phyloP scores from a whole-genome alignment of 2,113 vertebrate species.

The Tichodroma muraria region DNA sequence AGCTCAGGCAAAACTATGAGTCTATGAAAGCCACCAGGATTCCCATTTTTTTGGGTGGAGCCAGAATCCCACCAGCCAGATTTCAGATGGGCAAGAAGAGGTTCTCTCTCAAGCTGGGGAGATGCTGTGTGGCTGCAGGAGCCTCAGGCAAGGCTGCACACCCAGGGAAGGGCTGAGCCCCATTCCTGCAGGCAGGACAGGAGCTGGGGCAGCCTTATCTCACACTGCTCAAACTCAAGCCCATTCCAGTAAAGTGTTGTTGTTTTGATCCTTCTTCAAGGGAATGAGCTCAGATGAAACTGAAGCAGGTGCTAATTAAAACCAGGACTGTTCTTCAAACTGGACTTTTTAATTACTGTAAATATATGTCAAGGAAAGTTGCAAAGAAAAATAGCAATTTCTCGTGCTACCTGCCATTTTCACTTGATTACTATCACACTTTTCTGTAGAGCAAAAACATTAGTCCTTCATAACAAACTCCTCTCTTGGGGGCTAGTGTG shows the following conservation, averaged over 20 bases:
- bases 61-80: not conserved
- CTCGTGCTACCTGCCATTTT: conserved; percentile 59
- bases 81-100: not conserved
- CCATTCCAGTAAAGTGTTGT: not conserved
- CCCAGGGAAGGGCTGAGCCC: not conserved
- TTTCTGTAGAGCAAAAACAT: conserved; percentile 52
- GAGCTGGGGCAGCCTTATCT: not conserved
- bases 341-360: conserved; percentile 52
- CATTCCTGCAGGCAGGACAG: not conserved
- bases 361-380: conserved; percentile 51
- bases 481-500: conserved; percentile 39
- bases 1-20: not conserved
- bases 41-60: not conserved
- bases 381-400: conserved; percentile 51
- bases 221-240: not conserved
- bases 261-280: conserved; percentile 17
- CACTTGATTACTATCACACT: conserved; percentile 60
- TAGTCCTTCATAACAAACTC: conserved; percentile 57
- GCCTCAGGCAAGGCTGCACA: not conserved
- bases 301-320: conserved; percentile 64
- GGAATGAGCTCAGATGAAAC: conserved; percentile 48
- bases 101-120: not conserved
- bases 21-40: not conserved
- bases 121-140: not conserved
- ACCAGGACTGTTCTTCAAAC: conserved; percentile 3